These are phyloP conservation scores for Cryptotis parvus DNA, from an alignment of 2,113 vertebrate species.

Conservation along the genomic window DNA sequence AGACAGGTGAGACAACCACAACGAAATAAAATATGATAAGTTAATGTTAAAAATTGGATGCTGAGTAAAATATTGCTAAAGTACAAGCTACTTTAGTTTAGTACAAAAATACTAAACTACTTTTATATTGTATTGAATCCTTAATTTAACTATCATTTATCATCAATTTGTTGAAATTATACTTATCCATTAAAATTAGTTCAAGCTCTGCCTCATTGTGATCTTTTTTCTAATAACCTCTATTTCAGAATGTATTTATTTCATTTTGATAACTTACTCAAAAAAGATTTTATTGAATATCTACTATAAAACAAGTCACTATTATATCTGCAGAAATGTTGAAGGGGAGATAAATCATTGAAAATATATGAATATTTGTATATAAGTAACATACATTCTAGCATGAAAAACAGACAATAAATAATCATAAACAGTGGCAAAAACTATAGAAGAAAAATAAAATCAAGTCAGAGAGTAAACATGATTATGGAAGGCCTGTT, in stretches of 20 bases:
- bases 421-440: background rate
- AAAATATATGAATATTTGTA: background rate
- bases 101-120: background rate
- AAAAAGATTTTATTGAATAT: background rate
- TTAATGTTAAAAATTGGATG: slow-evolving; percentile 54
- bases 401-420: background rate
- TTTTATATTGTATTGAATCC: background rate
- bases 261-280: background rate
- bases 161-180: background rate
- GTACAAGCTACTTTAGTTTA: background rate
- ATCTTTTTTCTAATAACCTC: background rate
- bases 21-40: slow-evolving; percentile 49
- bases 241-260: background rate
- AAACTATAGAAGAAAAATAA: background rate
- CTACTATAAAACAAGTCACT: background rate
- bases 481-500: background rate
- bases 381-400: background rate
- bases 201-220: background rate
- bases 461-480: background rate
- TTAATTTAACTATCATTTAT: background rate
- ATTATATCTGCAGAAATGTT: background rate
- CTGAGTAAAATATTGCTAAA: background rate
- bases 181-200: background rate
- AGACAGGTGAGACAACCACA: slow-evolving; percentile 29
- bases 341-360: background rate